Conservation (phyloP, 2,797 vertebrate genomes). For the Takifugu rubripes region DNA sequence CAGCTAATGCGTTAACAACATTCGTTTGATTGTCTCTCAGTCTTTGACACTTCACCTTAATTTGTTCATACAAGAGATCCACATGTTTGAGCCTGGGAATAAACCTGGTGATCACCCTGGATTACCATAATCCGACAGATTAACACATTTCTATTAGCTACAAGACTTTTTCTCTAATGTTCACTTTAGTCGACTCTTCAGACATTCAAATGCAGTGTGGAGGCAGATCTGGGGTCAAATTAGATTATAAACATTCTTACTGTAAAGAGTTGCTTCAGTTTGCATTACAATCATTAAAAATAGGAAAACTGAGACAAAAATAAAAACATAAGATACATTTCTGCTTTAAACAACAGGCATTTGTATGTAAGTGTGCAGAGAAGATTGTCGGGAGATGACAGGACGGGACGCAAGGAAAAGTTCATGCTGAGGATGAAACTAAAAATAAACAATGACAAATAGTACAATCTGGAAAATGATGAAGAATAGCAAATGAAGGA, state of each 20-base stretch:
- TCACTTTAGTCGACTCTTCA: no score
- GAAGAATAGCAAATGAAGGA: slow-evolving; percentile 34
- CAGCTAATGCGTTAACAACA: slow-evolving; percentile 56
- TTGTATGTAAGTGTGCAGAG: no score
- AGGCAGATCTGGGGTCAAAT: no score
- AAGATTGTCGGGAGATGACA: neutral
- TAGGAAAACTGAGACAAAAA: neutral
- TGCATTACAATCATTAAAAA: neutral
- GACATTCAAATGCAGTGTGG: no score
- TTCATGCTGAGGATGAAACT: slow-evolving; percentile 11
- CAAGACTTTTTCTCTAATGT: no score
- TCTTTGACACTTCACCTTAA: slow-evolving; percentile 11
- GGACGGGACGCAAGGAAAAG: slow-evolving; percentile 7
- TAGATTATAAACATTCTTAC: no score
- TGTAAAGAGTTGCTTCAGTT: no score
- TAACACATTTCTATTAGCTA: no score
- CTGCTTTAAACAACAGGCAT: no score
- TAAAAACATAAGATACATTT: neutral
- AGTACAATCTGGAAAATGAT: slow-evolving; percentile 37
- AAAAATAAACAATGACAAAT: slow-evolving; percentile 46
- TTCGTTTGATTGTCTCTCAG: slow-evolving; percentile 39
- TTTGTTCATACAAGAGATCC: slow-evolving; percentile 22
- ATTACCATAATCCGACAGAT: no score
- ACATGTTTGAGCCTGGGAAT: neutral
- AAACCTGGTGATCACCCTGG: neutral